These are phyloP conservation scores for Tokudaia tokunoshimensis DNA, from an alignment of 2,797 vertebrate species.

Conservation along the genomic window DNA sequence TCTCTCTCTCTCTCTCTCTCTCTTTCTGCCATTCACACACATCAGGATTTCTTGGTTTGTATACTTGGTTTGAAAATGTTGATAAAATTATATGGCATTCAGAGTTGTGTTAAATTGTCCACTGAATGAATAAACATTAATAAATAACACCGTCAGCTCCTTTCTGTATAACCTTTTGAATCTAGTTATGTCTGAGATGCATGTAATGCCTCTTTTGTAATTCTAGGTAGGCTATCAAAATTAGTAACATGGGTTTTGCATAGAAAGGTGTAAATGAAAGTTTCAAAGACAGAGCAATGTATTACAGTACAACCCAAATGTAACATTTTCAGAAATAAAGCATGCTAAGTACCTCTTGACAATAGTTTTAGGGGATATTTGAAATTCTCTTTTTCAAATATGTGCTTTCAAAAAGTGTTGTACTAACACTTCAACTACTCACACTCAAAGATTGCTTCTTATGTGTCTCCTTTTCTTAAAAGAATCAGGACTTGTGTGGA, in stretches of 20 bases:
- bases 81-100: background rate
- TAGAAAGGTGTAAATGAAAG: background rate
- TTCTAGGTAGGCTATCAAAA: background rate
- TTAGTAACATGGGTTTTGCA: background rate
- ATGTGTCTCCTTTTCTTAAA: background rate
- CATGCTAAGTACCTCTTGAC: background rate
- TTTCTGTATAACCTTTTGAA: background rate
- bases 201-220: background rate
- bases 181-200: background rate
- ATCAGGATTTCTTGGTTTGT: background rate
- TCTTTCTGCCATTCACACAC: background rate
- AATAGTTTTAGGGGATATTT: slow-evolving; percentile 28
- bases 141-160: background rate
- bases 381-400: slow-evolving; percentile 5
- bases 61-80: slow-evolving; percentile 30
- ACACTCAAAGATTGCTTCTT: slow-evolving; percentile 39
- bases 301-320: background rate
- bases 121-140: background rate
- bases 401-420: background rate
- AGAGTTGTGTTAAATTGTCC: background rate
- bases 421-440: background rate
- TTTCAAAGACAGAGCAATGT: background rate
- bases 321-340: background rate
- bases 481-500: background rate
- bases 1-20: background rate